phyloP scores from a whole-genome alignment of 2,888 invertebrate species.

The Abrostola tripartita region DNA sequence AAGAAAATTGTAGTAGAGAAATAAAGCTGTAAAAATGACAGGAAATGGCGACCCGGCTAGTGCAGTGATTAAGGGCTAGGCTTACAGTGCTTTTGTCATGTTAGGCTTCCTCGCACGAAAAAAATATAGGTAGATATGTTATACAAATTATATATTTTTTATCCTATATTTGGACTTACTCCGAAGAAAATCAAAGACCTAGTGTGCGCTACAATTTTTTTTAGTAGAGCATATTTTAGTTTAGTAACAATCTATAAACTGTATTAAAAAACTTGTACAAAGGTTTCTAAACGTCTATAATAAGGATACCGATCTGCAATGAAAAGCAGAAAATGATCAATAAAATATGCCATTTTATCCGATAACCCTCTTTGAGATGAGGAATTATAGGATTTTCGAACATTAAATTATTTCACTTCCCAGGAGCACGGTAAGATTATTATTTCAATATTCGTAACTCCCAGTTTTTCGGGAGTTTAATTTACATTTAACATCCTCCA shows the following conservation, averaged over 20 bases:
- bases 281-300: neutral
- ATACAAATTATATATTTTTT: no score
- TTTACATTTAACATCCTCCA: conserved; percentile 29
- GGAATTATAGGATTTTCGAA: conserved; percentile 35
- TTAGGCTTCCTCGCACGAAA: no score
- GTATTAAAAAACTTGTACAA: neutral
- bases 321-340: conserved; percentile 26
- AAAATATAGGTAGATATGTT: no score
- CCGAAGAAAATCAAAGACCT: no score
- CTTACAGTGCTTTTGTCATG: neutral
- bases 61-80: neutral
- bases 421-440: conserved; percentile 32
- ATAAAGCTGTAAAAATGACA: conserved; percentile 1
- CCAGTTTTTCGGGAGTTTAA: conserved; percentile 28
- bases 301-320: neutral
- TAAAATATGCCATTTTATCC: conserved; percentile 28
- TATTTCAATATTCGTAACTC: conserved; percentile 39
- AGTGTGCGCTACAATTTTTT: no score
- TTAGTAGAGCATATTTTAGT: no score
- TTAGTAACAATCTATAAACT: no score
- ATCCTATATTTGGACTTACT: no score
- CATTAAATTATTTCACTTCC: conserved; percentile 31
- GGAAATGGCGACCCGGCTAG: neutral
- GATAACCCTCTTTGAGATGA: conserved; percentile 38
- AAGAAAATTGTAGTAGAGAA: neutral